These are phyloP conservation scores for Steinernema feltiae DNA, from an alignment of 1,140 invertebrate genomes.

Conservation along the genomic window DNA sequence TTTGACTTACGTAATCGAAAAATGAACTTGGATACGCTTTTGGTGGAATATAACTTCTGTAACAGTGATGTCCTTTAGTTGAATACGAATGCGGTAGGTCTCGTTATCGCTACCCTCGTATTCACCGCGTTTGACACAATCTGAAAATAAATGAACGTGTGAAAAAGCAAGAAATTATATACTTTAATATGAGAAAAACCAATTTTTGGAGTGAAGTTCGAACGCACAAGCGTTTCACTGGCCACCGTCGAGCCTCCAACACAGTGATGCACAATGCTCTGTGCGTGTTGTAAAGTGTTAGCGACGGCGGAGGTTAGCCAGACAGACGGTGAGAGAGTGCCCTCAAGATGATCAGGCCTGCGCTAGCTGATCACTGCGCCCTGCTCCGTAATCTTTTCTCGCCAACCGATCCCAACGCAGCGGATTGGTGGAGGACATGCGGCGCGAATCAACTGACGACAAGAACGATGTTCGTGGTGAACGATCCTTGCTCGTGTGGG, in stretches of 20 bases:
- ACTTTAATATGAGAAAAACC: neutral
- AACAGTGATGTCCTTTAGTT: neutral
- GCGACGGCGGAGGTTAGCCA: neutral
- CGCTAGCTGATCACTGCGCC: neutral
- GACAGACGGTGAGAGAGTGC: neutral
- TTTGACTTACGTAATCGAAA: neutral
- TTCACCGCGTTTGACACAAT: neutral
- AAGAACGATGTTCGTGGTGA: no score
- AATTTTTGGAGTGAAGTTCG: neutral
- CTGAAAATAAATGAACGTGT: neutral
- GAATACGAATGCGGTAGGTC: neutral
- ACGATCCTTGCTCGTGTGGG: no score
- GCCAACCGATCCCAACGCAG: no score
- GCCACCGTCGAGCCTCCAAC: neutral
- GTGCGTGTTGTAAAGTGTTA: slow-evolving; percentile 12
- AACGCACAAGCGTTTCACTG: neutral
- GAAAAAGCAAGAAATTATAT: neutral
- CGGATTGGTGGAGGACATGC: no score
- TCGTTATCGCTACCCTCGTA: neutral
- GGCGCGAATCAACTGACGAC: no score
- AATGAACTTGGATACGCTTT: neutral
- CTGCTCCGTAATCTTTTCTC: no score
- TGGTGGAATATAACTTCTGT: neutral
- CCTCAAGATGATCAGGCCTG: neutral
- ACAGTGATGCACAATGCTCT: neutral